Base-by-base conservation (phyloP, 35 echinoderm and acorn worm genomes). In the Ophioderma brevispina region DNA sequence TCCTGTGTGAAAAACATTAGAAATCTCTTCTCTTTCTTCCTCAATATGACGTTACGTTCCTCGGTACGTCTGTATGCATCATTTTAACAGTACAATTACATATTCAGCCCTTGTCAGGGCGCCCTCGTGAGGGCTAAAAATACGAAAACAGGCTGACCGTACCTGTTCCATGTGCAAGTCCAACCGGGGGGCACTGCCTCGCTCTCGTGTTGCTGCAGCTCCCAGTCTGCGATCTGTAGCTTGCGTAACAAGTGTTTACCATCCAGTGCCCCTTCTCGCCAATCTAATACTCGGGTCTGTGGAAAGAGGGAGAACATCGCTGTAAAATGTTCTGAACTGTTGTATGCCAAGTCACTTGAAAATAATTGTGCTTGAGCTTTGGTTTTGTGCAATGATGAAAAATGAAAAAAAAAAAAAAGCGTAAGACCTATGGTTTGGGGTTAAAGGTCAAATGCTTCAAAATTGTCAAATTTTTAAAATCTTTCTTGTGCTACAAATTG, bases 101-200 rank as follows among this genome's bases (percentile, higher is more conserved):
- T 2, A 70, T 30, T 70, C 59, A 70, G 59, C 59, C 59, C 59
- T 70, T 70, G 6, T 70, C 28, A 70, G 59, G 59, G 59, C 59
- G 59, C 59, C 59, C 59, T 70, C 59, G 5, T 13, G 28, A 70
- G 59, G 59, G 59, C 10, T 70, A 70, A 70, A n/a, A 70, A 25
- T 25, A 70, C 59, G 23, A 13, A 70, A 70, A 70, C 59, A 70
- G 59, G 59, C 59, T 70, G 82, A 90, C 79, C 96, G 96, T 98
- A 98, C 96, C 96, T 98, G 92, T 98, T 93, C 96, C 96, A 98
- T 31, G 86, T 86, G 82, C 96, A 98, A 35, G 90, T 87, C 96
- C 96, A 98, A 32, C 90, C 92, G 0, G 75, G 79, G 36, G 96
- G 96, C 31, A 89, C 87, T 23, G 96, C 92, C 77, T 94, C 92